A percentile compares a stretch with the other conserved stretches of the same genome.
These are phyloP conservation scores for Yoshiicerus persimilis DNA, from an alignment of 1,140 invertebrate genomes.

Conservation along the genomic window DNA sequence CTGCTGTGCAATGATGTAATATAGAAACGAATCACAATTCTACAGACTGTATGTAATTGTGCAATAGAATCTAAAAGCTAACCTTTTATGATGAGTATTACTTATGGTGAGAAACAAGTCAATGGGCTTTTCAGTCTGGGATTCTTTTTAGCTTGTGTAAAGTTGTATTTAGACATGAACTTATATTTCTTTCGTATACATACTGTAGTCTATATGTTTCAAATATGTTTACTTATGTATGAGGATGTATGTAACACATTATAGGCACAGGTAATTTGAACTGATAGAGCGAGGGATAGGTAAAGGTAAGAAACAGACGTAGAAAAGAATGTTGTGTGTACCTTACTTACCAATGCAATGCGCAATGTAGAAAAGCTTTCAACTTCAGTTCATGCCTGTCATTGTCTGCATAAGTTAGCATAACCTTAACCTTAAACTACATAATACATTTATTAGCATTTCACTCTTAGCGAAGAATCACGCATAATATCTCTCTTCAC, in stretches of 20 bases:
- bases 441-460: background rate
- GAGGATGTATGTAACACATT: background rate
- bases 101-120: background rate
- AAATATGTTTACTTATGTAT: background rate
- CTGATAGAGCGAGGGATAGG: background rate
- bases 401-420: background rate
- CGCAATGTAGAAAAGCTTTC: background rate
- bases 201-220: background rate
- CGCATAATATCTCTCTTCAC: background rate
- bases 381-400: background rate
- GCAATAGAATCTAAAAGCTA: background rate
- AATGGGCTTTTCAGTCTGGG: background rate
- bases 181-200: background rate
- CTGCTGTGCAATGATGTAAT: background rate
- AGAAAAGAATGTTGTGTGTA: background rate
- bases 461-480: conserved; percentile 9
- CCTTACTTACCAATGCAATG: background rate
- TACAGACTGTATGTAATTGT: background rate
- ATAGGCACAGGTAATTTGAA: background rate
- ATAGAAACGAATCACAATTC: background rate
- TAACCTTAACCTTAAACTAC: conserved; percentile 9
- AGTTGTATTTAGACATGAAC: background rate
- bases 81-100: background rate
- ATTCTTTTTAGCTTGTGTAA: background rate
- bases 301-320: background rate